Base-by-base conservation (phyloP, 1,140 invertebrate genomes). In the Drosophila varians region DNA sequence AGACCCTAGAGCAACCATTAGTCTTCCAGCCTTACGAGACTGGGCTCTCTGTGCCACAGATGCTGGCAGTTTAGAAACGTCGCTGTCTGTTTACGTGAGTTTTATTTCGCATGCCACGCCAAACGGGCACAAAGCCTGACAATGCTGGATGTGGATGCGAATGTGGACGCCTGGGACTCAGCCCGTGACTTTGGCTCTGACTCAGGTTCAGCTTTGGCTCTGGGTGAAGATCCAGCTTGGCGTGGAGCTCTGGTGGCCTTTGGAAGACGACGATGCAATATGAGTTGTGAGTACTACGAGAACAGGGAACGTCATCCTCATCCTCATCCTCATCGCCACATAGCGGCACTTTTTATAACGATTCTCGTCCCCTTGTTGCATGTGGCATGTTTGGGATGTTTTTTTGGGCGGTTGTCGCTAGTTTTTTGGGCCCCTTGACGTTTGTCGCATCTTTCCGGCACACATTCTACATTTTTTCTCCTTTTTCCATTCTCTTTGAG, bases 41-140 rank as follows among this genome's bases (percentile, higher is more conserved):
- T 40, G 52, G 26, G 23, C 38, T 66, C 43, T 53, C 64, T 65
- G 55, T 61, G 45, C 51, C 38, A 19, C 57, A 58, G 57, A 62
- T 62, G 70, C 74, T 70, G 52, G 54, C 48, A 58, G 68, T 64
- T 86, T 68, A 71, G 79, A 84, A 58, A 82, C 75, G 57, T 54
- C 51, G 60, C 80, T 84, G 82, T 86, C 80, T 84, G 80, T 79
- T 84, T 84, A 84, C 82, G 76, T 78, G 72, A 80, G 68, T 84
- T 84, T 86, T 84, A 86, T 86, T 86, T 86, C 82, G 76, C 76
- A 65, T 86, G 80, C 66, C 82, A 86, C 62, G 76, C 72, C 72
- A 60, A 74, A 74, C 58, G 68, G 72, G 80, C 80, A 84, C 65
- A 86, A 80, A 79, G 80, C 66, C 80, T 83, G 80, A 86, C 79